A percentile compares a stretch with the other conserved stretches of the same genome.
These are phyloP conservation scores for Plutomurus gul DNA, from an alignment of 1,140 invertebrate species.

Conservation along the genomic window DNA sequence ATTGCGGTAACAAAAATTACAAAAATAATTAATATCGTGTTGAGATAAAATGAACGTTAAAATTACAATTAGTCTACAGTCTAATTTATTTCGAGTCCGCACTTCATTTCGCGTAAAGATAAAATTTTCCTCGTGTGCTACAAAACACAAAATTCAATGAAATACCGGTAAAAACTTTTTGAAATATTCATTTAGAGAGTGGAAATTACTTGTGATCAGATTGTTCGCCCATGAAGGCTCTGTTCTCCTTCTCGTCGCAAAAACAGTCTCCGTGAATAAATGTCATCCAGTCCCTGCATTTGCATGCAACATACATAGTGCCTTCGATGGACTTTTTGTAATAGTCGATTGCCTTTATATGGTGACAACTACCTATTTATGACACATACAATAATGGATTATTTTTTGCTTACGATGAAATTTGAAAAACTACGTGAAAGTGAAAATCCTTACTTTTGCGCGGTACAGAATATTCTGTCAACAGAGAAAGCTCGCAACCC, in stretches of 20 bases:
- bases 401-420: too few relatives aligned
- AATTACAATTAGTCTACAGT: too few relatives aligned
- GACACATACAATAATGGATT: too few relatives aligned
- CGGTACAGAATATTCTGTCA: constrained; percentile 35
- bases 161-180: not conserved
- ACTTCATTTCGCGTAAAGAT: constrained; percentile 10
- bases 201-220: constrained; percentile 1
- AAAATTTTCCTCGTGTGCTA: constrained; percentile 39
- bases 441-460: constrained; percentile 31
- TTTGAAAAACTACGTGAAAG: too few relatives aligned
- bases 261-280: not conserved
- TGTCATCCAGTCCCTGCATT: constrained; percentile 18
- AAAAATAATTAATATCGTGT: too few relatives aligned
- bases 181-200: not conserved
- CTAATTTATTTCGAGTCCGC: too few relatives aligned
- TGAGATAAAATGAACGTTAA: too few relatives aligned
- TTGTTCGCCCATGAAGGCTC: constrained; percentile 38
- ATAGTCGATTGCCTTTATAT: constrained; percentile 50
- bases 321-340: constrained; percentile 43
- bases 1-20: too few relatives aligned
- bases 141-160: not conserved
- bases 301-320: constrained; percentile 25
- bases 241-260: not conserved
- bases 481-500: constrained; percentile 36
- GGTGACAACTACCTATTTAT: constrained; percentile 51